These are phyloP conservation scores for Agrotis clavis DNA, from an alignment of 2,888 invertebrate species.

Conservation along the genomic window DNA sequence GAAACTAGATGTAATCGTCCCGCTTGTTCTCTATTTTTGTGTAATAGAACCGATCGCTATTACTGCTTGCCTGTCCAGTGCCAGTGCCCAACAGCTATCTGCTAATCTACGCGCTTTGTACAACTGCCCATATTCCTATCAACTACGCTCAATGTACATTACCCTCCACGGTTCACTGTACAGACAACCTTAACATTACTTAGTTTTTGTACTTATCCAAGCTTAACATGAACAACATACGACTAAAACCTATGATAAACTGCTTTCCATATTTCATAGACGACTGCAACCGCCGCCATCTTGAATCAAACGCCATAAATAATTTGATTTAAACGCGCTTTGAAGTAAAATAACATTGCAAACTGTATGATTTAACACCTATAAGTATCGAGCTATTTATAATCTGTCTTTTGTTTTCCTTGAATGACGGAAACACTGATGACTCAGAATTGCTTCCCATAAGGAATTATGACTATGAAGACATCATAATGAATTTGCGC, in stretches of 20 bases:
- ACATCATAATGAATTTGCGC: constrained; percentile 54
- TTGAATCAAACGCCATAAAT: constrained; percentile 73
- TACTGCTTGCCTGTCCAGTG: constrained; percentile 36
- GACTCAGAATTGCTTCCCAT: constrained; percentile 45
- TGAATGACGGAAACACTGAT: constrained; percentile 56
- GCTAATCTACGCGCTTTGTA: constrained; percentile 58
- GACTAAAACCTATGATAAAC: constrained; percentile 41
- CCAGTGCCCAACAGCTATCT: constrained; percentile 50
- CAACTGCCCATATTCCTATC: constrained; percentile 11
- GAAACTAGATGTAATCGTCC: constrained; percentile 82
- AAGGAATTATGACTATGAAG: constrained; percentile 38
- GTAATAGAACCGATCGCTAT: constrained; percentile 66
- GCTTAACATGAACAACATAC: constrained; percentile 19
- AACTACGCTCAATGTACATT: background rate
- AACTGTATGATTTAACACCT: constrained; percentile 74
- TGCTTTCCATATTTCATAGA: constrained; percentile 54
- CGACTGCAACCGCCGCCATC: constrained; percentile 58
- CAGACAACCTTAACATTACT: constrained; percentile 7
- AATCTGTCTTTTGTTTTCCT: constrained; percentile 67
- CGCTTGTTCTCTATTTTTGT: constrained; percentile 77
- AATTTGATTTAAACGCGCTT: constrained; percentile 74
- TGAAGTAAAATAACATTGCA: constrained; percentile 67
- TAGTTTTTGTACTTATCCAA: constrained; percentile 18
- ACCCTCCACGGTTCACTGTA: constrained; percentile 8
- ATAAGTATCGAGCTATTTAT: constrained; percentile 67